Base-by-base conservation (phyloP, 2,797 vertebrate species). In the Gadopsis bispinosus region DNA sequence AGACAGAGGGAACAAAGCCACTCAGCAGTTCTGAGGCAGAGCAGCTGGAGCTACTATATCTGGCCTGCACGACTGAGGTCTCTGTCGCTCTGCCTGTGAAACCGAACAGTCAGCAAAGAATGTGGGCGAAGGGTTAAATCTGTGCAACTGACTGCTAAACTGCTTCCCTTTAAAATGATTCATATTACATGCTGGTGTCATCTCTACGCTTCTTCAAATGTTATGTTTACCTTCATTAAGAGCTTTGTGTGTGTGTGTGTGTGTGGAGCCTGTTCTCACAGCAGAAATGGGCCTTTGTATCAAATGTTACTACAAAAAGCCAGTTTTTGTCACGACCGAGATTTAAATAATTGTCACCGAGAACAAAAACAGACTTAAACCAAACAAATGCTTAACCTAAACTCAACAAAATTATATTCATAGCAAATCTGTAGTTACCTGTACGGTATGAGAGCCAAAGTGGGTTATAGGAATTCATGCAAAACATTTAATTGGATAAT, bases 21-120 rank as follows among this genome's bases (percentile, higher is more conserved):
- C 83, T 93, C 93, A 92, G 92, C 93, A 92, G 53, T 82, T 92
- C 81, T 86, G 75, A 81, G 69, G 29, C 71, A 13, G 80, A 75
- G 84, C 88, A 93, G 86, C 89, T 92, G 93, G 77, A 85, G 66
- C 69, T 26, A 26, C n/a, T 53, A 35, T 29, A 16, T 43, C 58
- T 45, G 55, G 33, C 54, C 69, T 56, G 43, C 13, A 64, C 56
- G 53, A 70, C 43, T 19, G 45, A 64, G 35, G 53, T 60, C 53
- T 43, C 13, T 26, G 19, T 13, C 2, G 31, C 5, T 66, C 41
- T 33, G n/a, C 22, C 0, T 14, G 37, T 29, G 66, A 43, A 81
- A 65, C 62, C 54, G 14, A 73, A 64, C 17, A 65, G 43, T 81
- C 77, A 82, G 68, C 73, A 76, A 54, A 56, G 43, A 17, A 0